Evolutionary conservation across 1,140 invertebrate species (phyloP), one percentile per base, ranked within the genome.

Genomic region (Cyrtorhinus lividipennis): DNA sequence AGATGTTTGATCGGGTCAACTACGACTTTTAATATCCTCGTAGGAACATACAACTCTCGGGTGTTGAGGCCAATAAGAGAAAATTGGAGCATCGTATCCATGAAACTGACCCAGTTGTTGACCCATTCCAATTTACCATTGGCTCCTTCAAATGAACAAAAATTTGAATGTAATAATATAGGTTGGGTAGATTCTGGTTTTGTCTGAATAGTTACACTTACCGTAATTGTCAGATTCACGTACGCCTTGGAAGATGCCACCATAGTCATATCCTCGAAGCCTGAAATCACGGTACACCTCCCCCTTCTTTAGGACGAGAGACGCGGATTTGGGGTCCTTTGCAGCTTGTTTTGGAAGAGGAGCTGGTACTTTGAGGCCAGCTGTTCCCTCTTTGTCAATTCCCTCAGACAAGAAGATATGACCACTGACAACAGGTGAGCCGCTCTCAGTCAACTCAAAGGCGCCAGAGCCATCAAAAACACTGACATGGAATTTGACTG

Each of bases 231-330:
- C 84, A 0, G 84, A 77, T 13, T 77, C 70, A 1, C 77, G 72
- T 64, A 94, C 84, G 25, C 88, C 93, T 67, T 86, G 82, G 80
- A 98, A 99, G 10, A 86, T 77, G 58, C 89, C 90, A 8, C 77
- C 77, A 73, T 98, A 98, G 71, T 97, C 91, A 72, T 98, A 98
- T 5, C 95, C 95, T 64, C 94, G 78, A 0, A 98, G 78, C 65
- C 90, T 76, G 12, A 98, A 76, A 73, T 96, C 93, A 72, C 96
- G 96, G 78, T 99, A 99, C 15, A 96, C 78, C 70, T 98, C 95
- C 23, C 78, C 76, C 12, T 77, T 76, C 2, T 74, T 79, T 18
- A 98, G 75, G 24, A 81, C 77, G 57, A 89, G 73, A 18, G 77
- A 69, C 8, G 38, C 8, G 15, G 13, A 23, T 24, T 57, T 57